Evolutionary conservation across 2,113 vertebrate genomes (phyloP).

Genomic region (Hemiprocne comata): DNA sequence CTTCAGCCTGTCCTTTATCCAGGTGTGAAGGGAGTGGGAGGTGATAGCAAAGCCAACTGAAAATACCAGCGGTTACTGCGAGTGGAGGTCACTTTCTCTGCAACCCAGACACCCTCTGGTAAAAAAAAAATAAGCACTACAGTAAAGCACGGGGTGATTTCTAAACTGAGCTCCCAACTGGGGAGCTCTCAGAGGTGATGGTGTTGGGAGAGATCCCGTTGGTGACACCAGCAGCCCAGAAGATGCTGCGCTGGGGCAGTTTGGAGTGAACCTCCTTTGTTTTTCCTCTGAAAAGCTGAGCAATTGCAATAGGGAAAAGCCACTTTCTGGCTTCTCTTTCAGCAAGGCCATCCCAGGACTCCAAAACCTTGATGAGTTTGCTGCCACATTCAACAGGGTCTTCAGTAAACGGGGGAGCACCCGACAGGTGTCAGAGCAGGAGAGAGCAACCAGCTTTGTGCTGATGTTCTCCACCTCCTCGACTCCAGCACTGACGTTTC

Average conservation of each 20-base stretch:
- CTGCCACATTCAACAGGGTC: neutral
- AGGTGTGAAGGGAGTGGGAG: neutral
- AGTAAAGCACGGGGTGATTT: neutral
- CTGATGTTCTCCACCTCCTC: neutral
- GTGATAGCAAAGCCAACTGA: neutral
- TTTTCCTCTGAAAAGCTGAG: neutral
- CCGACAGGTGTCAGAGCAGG: neutral
- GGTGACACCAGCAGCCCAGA: neutral
- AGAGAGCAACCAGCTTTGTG: no score
- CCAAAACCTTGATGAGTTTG: no score
- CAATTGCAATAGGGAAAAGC: neutral
- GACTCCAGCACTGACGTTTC: fast-evolving
- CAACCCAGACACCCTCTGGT: neutral
- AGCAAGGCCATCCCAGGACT: neutral
- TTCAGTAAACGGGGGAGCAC: fast-evolving
- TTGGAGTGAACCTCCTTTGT: neutral
- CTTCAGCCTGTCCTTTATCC: neutral
- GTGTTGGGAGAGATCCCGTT: neutral
- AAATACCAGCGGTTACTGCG: neutral
- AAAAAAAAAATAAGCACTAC: neutral
- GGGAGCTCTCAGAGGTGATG: neutral
- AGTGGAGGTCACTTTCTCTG: neutral
- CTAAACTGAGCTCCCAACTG: fast-evolving
- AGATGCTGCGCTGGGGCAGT: fast-evolving
- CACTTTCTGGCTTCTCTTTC: neutral